Conservation (phyloP, 2,888 invertebrate genomes). For the Cataglyphis livida region DNA sequence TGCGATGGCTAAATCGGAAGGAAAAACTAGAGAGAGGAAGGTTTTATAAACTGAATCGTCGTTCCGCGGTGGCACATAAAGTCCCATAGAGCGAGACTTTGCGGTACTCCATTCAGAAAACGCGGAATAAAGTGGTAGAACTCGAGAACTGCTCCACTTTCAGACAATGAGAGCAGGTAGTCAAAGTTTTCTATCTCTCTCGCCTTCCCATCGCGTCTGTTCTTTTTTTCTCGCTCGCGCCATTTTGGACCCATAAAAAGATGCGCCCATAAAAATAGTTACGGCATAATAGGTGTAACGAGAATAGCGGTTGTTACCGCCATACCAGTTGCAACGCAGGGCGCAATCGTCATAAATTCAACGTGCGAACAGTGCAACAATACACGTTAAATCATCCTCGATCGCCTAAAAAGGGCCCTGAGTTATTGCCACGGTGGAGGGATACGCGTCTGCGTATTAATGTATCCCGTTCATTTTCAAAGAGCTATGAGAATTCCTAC, state of each 20-base stretch:
- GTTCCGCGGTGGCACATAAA: constrained; percentile 41
- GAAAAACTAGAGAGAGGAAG: constrained; percentile 39
- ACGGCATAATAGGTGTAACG: constrained; percentile 79
- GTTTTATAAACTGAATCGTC: constrained; percentile 47
- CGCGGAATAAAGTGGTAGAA: constrained; percentile 78
- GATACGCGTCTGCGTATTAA: constrained; percentile 34
- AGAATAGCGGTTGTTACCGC: constrained; percentile 73
- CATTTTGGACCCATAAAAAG: constrained; percentile 60
- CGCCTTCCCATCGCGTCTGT: constrained; percentile 28
- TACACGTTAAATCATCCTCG: constrained; percentile 79
- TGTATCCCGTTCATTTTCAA: constrained; percentile 46
- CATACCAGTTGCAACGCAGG: constrained; percentile 59
- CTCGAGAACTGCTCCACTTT: constrained; percentile 80
- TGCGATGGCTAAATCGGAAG: constrained; percentile 28
- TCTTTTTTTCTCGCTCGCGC: constrained; percentile 35
- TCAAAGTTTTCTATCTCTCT: constrained; percentile 54
- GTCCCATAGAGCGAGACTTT: constrained; percentile 67
- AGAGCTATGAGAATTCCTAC: constrained; percentile 44
- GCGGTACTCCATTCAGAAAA: constrained; percentile 75
- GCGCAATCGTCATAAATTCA: constrained; percentile 76
- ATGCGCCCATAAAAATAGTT: constrained; percentile 78
- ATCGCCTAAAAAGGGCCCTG: constrained; percentile 74
- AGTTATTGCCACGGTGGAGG: constrained; percentile 71
- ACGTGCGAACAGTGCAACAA: constrained; percentile 78
- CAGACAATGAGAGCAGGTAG: constrained; percentile 79